Percentiles rank a stretch among this genome's conserved stretches.
These are phyloP conservation scores for Caenorhabditis becei DNA, from an alignment of 2,888 invertebrate species.

Conservation along the genomic window DNA sequence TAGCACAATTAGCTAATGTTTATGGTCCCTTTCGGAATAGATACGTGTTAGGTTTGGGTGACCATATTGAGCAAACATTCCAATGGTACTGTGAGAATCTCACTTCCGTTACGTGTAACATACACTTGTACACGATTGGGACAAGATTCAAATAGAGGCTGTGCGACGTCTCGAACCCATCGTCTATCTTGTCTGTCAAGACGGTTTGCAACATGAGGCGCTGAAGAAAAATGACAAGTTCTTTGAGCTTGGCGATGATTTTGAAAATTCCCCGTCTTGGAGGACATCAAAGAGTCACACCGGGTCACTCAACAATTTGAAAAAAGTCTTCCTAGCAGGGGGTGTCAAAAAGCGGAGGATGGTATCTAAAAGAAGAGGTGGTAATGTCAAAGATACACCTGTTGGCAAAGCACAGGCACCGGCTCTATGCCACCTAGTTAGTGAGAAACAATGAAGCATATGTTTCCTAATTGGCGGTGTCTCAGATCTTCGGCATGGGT, in stretches of 20 bases:
- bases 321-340: slow-evolving; percentile 5
- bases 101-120: slow-evolving; percentile 38
- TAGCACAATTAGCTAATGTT: slow-evolving; percentile 46
- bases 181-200: slow-evolving; percentile 35
- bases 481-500: background rate
- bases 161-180: background rate
- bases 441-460: slow-evolving; percentile 33
- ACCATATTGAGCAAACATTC: slow-evolving; percentile 46
- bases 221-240: slow-evolving; percentile 3
- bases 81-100: slow-evolving; percentile 29
- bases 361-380: slow-evolving; percentile 37
- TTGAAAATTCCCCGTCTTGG: too few species aligned
- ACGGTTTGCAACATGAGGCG: slow-evolving; percentile 37
- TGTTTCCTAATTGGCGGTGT: slow-evolving; percentile 19
- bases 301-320: background rate
- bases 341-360: slow-evolving; percentile 39
- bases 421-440: slow-evolving; percentile 17
- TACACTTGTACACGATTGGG: slow-evolving; percentile 13
- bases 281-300: background rate
- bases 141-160: slow-evolving; percentile 31
- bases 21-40: slow-evolving; percentile 33
- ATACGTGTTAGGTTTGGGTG: slow-evolving; percentile 17
- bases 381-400: slow-evolving; percentile 49
- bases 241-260: background rate
- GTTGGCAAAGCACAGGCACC: background rate